Evolutionary conservation across 2,888 invertebrate species (phyloP).

Genomic region (Podabrus alpinus): DNA sequence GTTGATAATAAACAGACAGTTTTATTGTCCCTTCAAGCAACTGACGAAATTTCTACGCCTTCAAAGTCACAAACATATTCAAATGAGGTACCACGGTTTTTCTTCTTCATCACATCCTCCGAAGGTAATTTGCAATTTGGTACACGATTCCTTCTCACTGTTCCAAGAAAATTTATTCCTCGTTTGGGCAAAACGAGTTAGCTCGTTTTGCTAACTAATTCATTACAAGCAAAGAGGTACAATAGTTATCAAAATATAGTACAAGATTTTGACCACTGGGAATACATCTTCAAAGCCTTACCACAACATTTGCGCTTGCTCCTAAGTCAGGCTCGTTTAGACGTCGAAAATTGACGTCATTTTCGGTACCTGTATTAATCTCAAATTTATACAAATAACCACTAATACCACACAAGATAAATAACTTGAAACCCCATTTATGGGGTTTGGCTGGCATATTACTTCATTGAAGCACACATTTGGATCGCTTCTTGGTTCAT

Average conservation of each 20-base stretch:
- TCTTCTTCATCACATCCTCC: slow-evolving; percentile 39
- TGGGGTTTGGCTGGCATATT: slow-evolving; percentile 48
- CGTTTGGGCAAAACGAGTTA: too few species aligned
- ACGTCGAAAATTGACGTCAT: slow-evolving; percentile 25
- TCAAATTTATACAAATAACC: slow-evolving; percentile 46
- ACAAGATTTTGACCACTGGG: slow-evolving; percentile 41
- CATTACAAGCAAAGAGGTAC: slow-evolving; percentile 39
- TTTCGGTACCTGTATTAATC: slow-evolving; percentile 42
- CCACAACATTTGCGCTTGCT: slow-evolving; percentile 43
- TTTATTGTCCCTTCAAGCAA: slow-evolving; percentile 38
- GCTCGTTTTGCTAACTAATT: slow-evolving; percentile 37
- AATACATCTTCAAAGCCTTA: slow-evolving; percentile 42
- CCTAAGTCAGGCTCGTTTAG: slow-evolving; percentile 44
- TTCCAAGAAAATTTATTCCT: slow-evolving; percentile 43
- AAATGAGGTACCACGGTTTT: slow-evolving; percentile 34
- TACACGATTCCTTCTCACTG: slow-evolving; percentile 42
- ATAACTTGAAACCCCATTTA: slow-evolving; percentile 47
- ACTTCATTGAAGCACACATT: slow-evolving; percentile 42
- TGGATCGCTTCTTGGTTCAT: too few species aligned
- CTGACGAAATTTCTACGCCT: slow-evolving; percentile 31
- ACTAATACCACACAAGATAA: slow-evolving; percentile 38
- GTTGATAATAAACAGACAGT: slow-evolving; percentile 37
- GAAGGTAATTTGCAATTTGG: slow-evolving; percentile 44
- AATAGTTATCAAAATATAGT: slow-evolving; percentile 48
- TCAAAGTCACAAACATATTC: slow-evolving; percentile 38